Conservation (phyloP, 1,140 invertebrate genomes). For the Oscheius sp. region DNA sequence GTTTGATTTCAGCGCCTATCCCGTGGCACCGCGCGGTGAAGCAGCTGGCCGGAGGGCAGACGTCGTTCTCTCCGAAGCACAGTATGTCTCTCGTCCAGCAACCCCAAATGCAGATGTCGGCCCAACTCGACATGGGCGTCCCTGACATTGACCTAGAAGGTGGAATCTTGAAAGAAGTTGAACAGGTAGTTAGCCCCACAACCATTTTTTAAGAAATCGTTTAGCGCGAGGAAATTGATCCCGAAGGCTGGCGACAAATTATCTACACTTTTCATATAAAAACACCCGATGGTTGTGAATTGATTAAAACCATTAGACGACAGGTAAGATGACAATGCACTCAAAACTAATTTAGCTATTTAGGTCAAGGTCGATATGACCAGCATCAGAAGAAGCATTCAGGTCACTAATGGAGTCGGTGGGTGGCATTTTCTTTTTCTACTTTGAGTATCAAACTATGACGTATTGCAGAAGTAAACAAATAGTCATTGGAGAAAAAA, state of each 20-base stretch:
- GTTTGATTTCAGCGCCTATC: background rate
- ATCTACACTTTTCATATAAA: background rate
- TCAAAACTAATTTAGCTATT: too few relatives aligned
- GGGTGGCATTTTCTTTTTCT: background rate
- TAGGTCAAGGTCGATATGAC: background rate
- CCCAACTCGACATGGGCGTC: background rate
- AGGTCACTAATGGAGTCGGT: background rate
- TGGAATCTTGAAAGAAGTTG: background rate
- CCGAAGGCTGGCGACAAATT: background rate
- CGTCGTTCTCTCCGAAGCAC: background rate
- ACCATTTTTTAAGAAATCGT: background rate
- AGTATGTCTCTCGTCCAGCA: background rate
- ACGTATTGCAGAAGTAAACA: background rate
- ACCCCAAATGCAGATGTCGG: background rate
- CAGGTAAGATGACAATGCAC: too few relatives aligned
- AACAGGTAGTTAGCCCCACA: background rate
- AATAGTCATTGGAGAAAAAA: too few relatives aligned
- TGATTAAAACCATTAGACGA: background rate
- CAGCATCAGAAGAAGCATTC: background rate
- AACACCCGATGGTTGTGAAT: background rate
- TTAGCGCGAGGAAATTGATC: background rate
- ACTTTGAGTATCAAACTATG: background rate
- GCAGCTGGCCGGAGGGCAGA: constrained; percentile 3
- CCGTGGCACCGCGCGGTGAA: constrained; percentile 3
- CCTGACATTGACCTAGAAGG: background rate